Evolutionary conservation across 1,140 invertebrate species (phyloP).

Genomic region (Holcopasites calliopsidis): DNA sequence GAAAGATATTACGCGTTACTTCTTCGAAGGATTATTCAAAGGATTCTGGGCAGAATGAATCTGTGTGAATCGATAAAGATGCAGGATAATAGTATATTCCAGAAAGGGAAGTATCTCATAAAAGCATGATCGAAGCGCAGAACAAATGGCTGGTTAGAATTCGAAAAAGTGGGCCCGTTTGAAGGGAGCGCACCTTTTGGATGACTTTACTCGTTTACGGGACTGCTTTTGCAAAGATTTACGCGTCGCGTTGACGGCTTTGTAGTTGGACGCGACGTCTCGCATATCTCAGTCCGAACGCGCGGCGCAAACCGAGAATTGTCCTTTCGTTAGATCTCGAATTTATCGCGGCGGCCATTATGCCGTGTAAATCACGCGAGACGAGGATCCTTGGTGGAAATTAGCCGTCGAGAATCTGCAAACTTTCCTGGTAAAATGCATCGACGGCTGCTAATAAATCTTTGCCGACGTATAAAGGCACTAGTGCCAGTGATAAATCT

Average conservation of each 20-base stretch:
- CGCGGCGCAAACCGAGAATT: constrained; percentile 54
- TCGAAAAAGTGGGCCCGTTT: constrained; percentile 2
- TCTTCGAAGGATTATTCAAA: not conserved
- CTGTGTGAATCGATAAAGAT: too few species aligned
- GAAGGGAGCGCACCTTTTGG: constrained; percentile 23
- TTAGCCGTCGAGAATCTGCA: constrained; percentile 54
- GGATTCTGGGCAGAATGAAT: not conserved
- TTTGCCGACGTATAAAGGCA: not conserved
- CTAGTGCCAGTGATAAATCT: not conserved
- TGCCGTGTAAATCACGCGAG: constrained; percentile 58
- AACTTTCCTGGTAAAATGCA: not conserved
- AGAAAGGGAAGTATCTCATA: too few species aligned
- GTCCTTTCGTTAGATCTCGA: constrained; percentile 65
- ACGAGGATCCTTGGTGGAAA: constrained; percentile 49
- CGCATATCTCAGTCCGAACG: constrained; percentile 60
- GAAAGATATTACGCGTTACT: not conserved
- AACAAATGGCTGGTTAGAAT: not conserved
- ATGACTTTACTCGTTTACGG: constrained; percentile 38
- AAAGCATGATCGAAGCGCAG: not conserved
- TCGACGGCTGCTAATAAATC: constrained; percentile 30
- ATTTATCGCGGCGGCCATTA: constrained; percentile 66
- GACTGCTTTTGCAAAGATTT: constrained; percentile 57
- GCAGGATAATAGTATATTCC: too few species aligned
- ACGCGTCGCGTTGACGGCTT: constrained; percentile 67
- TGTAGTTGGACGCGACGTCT: constrained; percentile 65